phyloP scores from a whole-genome alignment of 1,140 invertebrate genomes.

The Pseudomyrmex sp. region DNA sequence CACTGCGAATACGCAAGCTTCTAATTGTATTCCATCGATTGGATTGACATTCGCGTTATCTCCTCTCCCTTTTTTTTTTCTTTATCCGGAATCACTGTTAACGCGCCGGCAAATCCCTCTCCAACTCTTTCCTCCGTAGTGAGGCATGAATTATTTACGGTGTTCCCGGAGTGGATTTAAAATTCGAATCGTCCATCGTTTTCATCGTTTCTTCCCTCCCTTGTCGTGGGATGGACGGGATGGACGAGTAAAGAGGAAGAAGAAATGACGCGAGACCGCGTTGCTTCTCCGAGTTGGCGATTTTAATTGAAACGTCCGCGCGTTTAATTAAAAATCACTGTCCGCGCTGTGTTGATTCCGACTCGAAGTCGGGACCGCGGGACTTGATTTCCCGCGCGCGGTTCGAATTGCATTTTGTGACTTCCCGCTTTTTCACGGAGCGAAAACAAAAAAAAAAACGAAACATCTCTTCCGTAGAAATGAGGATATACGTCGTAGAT shows the following conservation, averaged over 20 bases:
- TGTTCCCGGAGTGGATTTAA: slow-evolving; percentile 4
- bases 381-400: neutral
- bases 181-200: slow-evolving; percentile 26
- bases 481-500: neutral
- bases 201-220: neutral
- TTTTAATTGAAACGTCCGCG: slow-evolving; percentile 74
- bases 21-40: slow-evolving; percentile 44
- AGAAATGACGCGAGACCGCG: slow-evolving; percentile 22
- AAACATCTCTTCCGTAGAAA: neutral
- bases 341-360: slow-evolving; percentile 32
- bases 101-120: neutral
- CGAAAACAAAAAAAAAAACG: neutral
- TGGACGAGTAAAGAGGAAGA: slow-evolving; percentile 13
- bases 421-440: neutral
- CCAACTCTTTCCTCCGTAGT: neutral
- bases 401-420: slow-evolving; percentile 27
- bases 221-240: too few species aligned
- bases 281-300: slow-evolving; percentile 35
- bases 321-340: slow-evolving; percentile 74
- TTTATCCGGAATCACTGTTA: slow-evolving; percentile 22
- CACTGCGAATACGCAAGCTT: neutral
- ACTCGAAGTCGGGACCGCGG: slow-evolving; percentile 42
- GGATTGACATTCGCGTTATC: neutral
- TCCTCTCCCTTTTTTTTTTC: slow-evolving; percentile 12
- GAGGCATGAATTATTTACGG: slow-evolving; percentile 52